phyloP scores from a whole-genome alignment of 2,113 vertebrate genomes.

The Apodemus sylvaticus region DNA sequence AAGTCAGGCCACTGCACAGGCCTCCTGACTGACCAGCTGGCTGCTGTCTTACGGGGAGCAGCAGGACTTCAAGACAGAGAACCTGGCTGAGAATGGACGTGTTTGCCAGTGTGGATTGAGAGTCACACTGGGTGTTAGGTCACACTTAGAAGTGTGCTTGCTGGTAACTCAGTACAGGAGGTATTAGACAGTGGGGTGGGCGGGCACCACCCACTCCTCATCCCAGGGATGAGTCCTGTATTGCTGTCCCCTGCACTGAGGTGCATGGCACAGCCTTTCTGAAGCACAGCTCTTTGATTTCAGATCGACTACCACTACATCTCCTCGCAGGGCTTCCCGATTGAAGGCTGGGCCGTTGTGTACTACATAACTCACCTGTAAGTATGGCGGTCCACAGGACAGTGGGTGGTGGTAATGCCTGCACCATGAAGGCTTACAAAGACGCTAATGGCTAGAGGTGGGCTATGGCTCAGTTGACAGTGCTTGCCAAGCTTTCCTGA shows the following conservation, averaged over 20 bases:
- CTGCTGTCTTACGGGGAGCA: neutral
- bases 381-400: conserved; percentile 75
- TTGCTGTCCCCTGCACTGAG: fast-evolving
- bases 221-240: no score
- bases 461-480: neutral
- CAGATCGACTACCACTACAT: conserved; percentile 95
- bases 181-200: fast-evolving
- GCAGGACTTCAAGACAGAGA: neutral
- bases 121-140: neutral
- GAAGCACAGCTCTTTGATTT: conserved; percentile 28
- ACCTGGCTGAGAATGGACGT: neutral
- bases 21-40: neutral
- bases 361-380: conserved; percentile 94
- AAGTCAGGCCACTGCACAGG: neutral
- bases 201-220: fast-evolving
- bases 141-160: fast-evolving
- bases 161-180: fast-evolving
- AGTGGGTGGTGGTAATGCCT: neutral
- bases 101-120: neutral
- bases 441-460: neutral
- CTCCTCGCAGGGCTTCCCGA: conserved; percentile 92
- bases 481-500: no score
- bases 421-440: neutral
- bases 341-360: conserved; percentile 94
- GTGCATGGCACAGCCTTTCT: fast-evolving